Conservation (phyloP, 2,797 vertebrate species). For the Rhadinocentrus ornatus region DNA sequence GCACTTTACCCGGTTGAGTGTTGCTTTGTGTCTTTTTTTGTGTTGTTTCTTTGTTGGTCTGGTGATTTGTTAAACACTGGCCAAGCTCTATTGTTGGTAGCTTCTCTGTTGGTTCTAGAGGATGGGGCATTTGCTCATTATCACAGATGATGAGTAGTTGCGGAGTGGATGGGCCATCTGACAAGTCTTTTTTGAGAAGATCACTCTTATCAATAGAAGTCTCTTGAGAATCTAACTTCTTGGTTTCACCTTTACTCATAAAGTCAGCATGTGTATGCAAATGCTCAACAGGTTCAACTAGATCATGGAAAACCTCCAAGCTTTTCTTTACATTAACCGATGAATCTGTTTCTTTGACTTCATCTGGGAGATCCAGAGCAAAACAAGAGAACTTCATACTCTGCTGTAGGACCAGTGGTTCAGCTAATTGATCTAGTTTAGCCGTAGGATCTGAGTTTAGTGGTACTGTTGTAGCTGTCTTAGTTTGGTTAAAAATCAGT, state of each 20-base stretch:
- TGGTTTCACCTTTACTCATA: conserved; percentile 59
- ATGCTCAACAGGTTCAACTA: conserved; percentile 59
- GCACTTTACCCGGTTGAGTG: conserved; percentile 75
- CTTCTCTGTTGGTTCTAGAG: conserved; percentile 53
- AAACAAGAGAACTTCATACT: conserved; percentile 45
- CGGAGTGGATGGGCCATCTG: conserved; percentile 67
- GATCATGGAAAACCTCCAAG: conserved; percentile 60
- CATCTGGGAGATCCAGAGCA: conserved; percentile 51
- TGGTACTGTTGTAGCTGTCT: conserved; percentile 36
- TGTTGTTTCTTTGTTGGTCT: conserved; percentile 64
- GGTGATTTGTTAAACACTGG: conserved; percentile 50
- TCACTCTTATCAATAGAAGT: conserved; percentile 49
- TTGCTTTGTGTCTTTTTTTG: conserved; percentile 71
- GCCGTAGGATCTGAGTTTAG: conserved; percentile 54
- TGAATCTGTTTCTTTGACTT: conserved; percentile 47
- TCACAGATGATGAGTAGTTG: conserved; percentile 66
- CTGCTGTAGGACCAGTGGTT: conserved; percentile 60
- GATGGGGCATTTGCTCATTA: conserved; percentile 57
- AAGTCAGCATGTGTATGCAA: conserved; percentile 61
- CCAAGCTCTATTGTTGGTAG: conserved; percentile 56
- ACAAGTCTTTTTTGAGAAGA: conserved; percentile 57
- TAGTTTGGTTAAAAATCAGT: conserved; percentile 70
- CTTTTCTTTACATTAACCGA: conserved; percentile 49
- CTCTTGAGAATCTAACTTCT: conserved; percentile 50
- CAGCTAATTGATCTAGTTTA: conserved; percentile 56